Conservation (phyloP, 2,888 invertebrate genomes). For the Drosophila seclusa region DNA sequence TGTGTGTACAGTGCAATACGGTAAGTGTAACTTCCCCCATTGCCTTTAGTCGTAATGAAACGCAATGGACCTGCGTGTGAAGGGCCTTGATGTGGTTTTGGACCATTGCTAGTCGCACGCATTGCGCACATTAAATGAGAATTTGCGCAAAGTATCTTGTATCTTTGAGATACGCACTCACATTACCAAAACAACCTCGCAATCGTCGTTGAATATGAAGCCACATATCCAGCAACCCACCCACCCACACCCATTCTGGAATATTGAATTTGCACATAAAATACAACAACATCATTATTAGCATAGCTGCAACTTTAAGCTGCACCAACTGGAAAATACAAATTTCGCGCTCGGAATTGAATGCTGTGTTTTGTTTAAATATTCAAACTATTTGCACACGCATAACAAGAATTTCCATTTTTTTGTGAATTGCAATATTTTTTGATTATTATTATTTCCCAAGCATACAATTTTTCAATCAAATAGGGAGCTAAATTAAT, state of each 20-base stretch:
- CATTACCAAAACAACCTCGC: constrained; percentile 16
- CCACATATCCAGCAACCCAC: neutral
- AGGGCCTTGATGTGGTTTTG: constrained; percentile 56
- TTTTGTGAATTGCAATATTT: neutral
- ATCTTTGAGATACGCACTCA: constrained; percentile 44
- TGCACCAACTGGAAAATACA: neutral
- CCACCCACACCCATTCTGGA: constrained; percentile 2
- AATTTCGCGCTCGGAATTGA: neutral
- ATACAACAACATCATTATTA: constrained; percentile 75
- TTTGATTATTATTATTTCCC: neutral
- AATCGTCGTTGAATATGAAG: neutral
- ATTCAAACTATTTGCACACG: too few species aligned
- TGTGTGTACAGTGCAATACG: constrained; percentile 20
- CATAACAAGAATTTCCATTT: neutral
- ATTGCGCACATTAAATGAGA: constrained; percentile 47
- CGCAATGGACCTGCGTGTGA: constrained; percentile 74
- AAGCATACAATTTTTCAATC: neutral
- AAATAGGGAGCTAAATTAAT: neutral
- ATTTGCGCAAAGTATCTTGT: constrained; percentile 57
- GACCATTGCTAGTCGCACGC: constrained; percentile 43
- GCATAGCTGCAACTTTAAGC: constrained; percentile 54
- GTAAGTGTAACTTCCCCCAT: constrained; percentile 45
- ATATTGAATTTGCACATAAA: constrained; percentile 77
- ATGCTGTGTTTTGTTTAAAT: neutral
- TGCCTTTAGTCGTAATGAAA: constrained; percentile 76